These are phyloP conservation scores for Zonitis immaculata DNA, from an alignment of 2,888 invertebrate species.

Conservation along the genomic window DNA sequence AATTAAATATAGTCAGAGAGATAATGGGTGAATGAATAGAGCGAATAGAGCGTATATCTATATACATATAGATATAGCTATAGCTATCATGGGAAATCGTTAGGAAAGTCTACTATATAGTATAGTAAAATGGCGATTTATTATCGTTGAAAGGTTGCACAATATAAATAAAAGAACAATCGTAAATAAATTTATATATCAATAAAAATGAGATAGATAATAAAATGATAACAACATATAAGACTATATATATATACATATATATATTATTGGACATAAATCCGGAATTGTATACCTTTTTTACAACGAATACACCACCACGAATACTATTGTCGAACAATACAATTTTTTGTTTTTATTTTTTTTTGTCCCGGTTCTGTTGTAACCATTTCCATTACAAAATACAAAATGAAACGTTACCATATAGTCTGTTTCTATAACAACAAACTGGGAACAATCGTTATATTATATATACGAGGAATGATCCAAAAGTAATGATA, in stretches of 20 bases:
- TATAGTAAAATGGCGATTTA: background rate
- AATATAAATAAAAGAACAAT: background rate
- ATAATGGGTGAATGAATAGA: background rate
- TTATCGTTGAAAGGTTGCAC: background rate
- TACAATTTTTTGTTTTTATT: background rate
- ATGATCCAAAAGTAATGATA: no score
- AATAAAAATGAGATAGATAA: background rate
- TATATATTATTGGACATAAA: background rate
- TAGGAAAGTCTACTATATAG: no score
- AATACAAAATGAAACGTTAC: no score
- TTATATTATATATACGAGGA: no score
- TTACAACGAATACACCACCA: background rate
- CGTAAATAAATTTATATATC: background rate
- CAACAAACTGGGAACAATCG: no score
- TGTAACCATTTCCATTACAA: no score
- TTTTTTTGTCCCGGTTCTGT: no score
- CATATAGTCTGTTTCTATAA: no score
- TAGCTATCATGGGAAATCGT: background rate
- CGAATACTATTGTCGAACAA: background rate
- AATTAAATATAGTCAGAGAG: background rate
- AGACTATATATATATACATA: no score
- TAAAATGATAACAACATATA: background rate
- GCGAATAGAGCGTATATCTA: background rate
- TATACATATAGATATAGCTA: background rate
- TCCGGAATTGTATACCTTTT: background rate